Conservation (phyloP, 2,797 vertebrate genomes). For the Cirrhinus molitorella region DNA sequence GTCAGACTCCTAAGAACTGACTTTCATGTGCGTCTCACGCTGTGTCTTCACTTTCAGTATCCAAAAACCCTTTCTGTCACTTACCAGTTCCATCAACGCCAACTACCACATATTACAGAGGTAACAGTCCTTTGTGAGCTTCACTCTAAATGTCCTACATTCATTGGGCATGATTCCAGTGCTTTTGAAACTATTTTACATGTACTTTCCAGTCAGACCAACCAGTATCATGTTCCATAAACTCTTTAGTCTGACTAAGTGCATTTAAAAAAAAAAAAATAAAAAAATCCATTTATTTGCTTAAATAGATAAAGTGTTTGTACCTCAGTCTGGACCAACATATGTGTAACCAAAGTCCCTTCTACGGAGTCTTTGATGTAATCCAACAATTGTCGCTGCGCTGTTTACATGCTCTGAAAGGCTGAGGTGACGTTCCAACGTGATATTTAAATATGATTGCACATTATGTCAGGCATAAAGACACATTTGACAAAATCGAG, state of each 20-base stretch:
- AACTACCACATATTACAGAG: constrained; percentile 26
- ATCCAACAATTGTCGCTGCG: neutral
- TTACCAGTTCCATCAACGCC: constrained; percentile 60
- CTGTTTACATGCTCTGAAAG: neutral
- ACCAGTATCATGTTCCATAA: neutral
- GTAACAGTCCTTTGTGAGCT: neutral
- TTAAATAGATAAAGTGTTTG: neutral
- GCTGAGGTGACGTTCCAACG: neutral
- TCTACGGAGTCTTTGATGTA: neutral
- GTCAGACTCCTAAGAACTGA: constrained; percentile 85
- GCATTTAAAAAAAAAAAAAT: no score
- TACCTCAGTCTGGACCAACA: neutral
- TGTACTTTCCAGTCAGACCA: neutral
- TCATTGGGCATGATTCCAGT: neutral
- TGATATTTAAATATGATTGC: neutral
- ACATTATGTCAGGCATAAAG: neutral
- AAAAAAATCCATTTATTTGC: no score
- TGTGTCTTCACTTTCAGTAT: constrained; percentile 85
- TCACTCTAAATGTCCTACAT: neutral
- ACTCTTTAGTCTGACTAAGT: no score
- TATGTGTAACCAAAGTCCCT: no score
- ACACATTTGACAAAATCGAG: neutral
- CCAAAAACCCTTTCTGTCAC: constrained; percentile 81
- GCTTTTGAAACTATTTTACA: neutral
- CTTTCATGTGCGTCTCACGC: constrained; percentile 81